These are phyloP conservation scores for Strix aluco DNA, from an alignment of 2,113 vertebrate genomes.

Conservation along the genomic window DNA sequence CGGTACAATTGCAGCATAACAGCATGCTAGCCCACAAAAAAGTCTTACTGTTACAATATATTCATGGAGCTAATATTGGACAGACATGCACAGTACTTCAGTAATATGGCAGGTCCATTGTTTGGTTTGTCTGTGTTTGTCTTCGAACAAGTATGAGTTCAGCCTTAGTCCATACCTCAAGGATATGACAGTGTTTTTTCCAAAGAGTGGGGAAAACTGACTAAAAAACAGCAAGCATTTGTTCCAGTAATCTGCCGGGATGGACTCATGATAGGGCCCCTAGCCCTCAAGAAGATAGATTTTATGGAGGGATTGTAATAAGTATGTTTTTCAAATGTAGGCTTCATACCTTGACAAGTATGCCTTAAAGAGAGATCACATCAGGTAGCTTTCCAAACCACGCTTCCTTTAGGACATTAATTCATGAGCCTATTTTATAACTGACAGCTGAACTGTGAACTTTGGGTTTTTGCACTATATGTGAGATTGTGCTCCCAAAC, in stretches of 20 bases:
- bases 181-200: background rate
- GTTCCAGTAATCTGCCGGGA: background rate
- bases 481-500: slow-evolving; percentile 16
- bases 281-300: background rate
- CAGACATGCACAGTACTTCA: background rate
- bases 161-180: background rate
- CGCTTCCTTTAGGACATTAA: slow-evolving; percentile 27
- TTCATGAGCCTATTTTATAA: slow-evolving; percentile 1
- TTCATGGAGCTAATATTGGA: background rate
- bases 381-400: background rate
- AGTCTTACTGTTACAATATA: background rate
- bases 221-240: background rate
- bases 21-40: background rate
- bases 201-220: background rate
- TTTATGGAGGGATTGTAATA: background rate
- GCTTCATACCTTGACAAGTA: background rate
- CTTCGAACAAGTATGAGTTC: background rate
- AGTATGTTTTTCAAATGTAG: background rate
- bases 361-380: background rate
- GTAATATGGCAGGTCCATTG: background rate
- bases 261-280: background rate
- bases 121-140: background rate
- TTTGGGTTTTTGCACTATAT: background rate
- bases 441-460: slow-evolving; percentile 51
- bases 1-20: background rate